Base-by-base conservation (phyloP, 2,888 invertebrate species). In the Ochlodes sylvanus region DNA sequence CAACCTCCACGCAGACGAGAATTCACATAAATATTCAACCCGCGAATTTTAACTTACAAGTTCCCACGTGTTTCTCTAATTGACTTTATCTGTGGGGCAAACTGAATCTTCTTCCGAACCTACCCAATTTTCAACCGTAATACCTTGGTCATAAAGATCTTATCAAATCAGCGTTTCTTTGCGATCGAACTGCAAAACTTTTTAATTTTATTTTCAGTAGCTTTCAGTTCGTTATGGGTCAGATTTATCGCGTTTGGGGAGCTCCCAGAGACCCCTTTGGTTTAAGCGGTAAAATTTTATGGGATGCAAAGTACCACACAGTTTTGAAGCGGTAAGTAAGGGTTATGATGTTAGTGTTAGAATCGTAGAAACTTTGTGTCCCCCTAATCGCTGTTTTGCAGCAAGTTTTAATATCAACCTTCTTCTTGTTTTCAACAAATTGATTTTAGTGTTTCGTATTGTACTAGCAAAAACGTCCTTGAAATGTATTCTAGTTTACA, bases 121-220 rank as follows among this genome's bases (percentile, higher is more conserved):
- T 54, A 63, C 21, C 7, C 54, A 21, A 54, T 10, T 42, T 10
- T 63, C 63, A 41, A 41, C 63, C 27, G 10, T 63, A 54, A 10
- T 5, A 0, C 42, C 3, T 42, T 15, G 6, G 5, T 5, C 1
- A 15, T 44, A 44, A 44, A 44, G 60, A 42, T 52, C 21, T 12
- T 12, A 27, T 52, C 42, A 27, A 60, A 17, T 38, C 6, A n/a
- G 27, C 2, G 3, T 44, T 15, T 14, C 52, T 27, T 19, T n/a
- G 42, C 0, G 54, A 42, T 55, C 17, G 55, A 55, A 41, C n/a
- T 42, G 63, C 21, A 55, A 44, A 55, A 63, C 63, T 63, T 63
- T n/a, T 55, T 63, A 63, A 63, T 55, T 63, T 63, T 63, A 63
- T 63, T 63, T 63, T 55, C 63, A 63, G 63, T 32, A 32, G 42